Evolutionary conservation across 2,113 vertebrate species (phyloP).

Genomic region (Aphyosemion australe): DNA sequence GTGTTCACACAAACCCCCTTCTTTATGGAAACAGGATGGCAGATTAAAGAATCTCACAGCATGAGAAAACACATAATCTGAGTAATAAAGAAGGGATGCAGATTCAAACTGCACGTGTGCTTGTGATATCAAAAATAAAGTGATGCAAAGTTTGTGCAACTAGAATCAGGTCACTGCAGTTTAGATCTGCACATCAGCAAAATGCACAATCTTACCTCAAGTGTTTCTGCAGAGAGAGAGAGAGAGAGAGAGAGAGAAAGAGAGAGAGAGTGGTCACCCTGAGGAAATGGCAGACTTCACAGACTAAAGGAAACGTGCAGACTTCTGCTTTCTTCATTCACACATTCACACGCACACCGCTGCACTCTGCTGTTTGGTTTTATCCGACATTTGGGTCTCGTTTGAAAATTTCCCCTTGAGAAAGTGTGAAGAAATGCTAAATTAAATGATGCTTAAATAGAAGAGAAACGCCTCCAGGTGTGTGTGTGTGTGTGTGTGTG

Average conservation of each 20-base stretch:
- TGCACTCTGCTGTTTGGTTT: constrained; percentile 1
- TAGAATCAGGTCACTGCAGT: constrained; percentile 24
- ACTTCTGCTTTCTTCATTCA: constrained; percentile 47
- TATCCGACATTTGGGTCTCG: neutral
- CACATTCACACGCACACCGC: neutral
- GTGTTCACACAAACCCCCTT: too few relatives aligned
- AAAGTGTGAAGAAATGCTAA: neutral
- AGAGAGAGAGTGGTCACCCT: constrained; percentile 29
- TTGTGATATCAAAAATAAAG: neutral
- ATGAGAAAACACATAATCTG: neutral
- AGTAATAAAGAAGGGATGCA: neutral
- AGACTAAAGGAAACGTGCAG: neutral
- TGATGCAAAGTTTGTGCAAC: neutral
- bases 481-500: too few relatives aligned
- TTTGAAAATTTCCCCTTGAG: neutral
- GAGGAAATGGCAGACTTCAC: constrained; percentile 46
- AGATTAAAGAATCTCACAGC: neutral
- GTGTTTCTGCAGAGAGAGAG: neutral
- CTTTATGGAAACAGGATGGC: neutral
- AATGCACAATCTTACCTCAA: constrained; percentile 41
- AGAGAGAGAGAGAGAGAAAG: too few relatives aligned
- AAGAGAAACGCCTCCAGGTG: too few relatives aligned
- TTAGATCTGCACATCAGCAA: constrained; percentile 11
- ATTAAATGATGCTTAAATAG: neutral
- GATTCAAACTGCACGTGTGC: neutral